Base-by-base conservation (phyloP, 1,140 invertebrate species). In the Batillaria attramentaria region DNA sequence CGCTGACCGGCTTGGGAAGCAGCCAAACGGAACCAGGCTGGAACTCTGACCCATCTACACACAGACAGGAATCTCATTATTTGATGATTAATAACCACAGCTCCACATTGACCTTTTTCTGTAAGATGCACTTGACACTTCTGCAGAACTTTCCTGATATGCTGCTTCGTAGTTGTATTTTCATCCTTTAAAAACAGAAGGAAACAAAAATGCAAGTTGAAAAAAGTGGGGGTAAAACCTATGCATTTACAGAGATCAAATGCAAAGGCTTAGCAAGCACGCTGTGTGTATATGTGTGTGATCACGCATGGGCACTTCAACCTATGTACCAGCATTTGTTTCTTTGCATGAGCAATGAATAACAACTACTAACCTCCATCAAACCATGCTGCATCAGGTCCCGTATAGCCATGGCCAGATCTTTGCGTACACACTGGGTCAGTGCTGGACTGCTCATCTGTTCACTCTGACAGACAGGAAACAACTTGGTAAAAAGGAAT, bases 321-420 rank as follows among this genome's bases (percentile, higher is more conserved):
- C n/a, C n/a, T n/a, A n/a, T n/a, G n/a, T n/a, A n/a, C n/a, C n/a
- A n/a, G n/a, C n/a, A n/a, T n/a, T n/a, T n/a, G n/a, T n/a, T n/a
- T n/a, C n/a, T n/a, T n/a, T n/a, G n/a, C n/a, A n/a, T n/a, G n/a
- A n/a, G n/a, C n/a, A n/a, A n/a, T n/a, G n/a, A n/a, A 69, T 28
- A 33, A 69, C 46, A 54, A 18, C 18, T 46, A 39, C 88, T 89
- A 88, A 93, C 92, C 77, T 93, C 91, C 87, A 94, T 94, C 2
- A 98, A 92, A 10, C 98, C 98, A 92, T 99, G 98, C 89, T 99
- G 95, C 57, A 99, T 94, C 8, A 99, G 92, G 90, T 98, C 97
- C 82, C 96, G 92, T 73, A 99, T 93, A 60, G 96, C 95, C 33
- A 95, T 93, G 33, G 97, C 95, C 42, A 99, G 93, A 84, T 98